Base-by-base conservation (phyloP, 2,888 invertebrate species). In the Ypsolopha sequella region DNA sequence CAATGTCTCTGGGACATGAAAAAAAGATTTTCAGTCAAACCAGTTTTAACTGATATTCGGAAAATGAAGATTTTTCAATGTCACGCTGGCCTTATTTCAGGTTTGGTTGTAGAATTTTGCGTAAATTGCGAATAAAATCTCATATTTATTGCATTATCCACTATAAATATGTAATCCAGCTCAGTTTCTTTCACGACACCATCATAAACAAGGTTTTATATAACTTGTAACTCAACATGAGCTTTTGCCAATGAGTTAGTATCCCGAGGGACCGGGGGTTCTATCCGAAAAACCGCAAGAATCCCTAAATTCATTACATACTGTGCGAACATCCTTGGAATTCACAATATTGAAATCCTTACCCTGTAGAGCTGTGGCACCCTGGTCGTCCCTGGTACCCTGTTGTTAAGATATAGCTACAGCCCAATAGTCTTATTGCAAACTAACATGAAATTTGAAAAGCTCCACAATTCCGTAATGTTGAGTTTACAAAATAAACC, bases 231-330 rank as follows among this genome's bases (percentile, higher is more conserved):
- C 43, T 43, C 24, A 43, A 43, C 43, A 24, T 8, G 13, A 24
- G 24, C 24, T 24, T 24, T 24, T 24, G 24, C 24, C 46, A 46
- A 47, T 47, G 36, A 47, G 13, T 39, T 41, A n/a, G 47, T 35
- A 53, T 61, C 63, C 63, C 59, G 56, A 58, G 61, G 66, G 66
- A 68, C 63, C 60, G 53, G 64, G 65, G 77, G 74, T 66, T 65
- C 64, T 64, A 65, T 64, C 73, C 76, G 76, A 79, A 77, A 80
- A 80, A 82, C 85, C 86, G 65, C 85, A 82, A 81, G 80, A 79
- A 80, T 81, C 77, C 80, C 76, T 64, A 84, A 86, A 85, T 86
- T 85, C 85, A 85, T 86, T 86, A 85, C 76, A 76, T 76, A 72
- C 69, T 68, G 60, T 70, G 75, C 70, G 75, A 76, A 68, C 80